These are phyloP conservation scores for Xiphias gladius DNA, from an alignment of 2,113 vertebrate species.

Conservation along the genomic window DNA sequence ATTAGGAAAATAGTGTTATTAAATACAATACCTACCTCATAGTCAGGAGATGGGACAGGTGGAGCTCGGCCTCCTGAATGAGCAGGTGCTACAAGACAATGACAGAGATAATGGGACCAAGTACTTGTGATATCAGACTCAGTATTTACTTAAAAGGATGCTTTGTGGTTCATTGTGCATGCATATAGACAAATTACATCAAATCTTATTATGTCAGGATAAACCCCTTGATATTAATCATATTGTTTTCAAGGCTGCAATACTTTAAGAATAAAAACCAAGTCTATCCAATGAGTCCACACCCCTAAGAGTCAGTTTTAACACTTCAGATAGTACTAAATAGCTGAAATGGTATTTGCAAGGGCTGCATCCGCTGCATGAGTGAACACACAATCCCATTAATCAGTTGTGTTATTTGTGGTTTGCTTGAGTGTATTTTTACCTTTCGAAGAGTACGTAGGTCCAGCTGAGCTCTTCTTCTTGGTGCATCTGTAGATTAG, in stretches of 20 bases:
- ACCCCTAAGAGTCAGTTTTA: not conserved
- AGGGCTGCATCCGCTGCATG: not conserved
- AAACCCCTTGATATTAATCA: not conserved
- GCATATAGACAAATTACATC: no score
- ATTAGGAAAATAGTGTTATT: not conserved
- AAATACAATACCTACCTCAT: conserved; percentile 67
- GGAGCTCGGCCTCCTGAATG: conserved; percentile 1
- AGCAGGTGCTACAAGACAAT: conserved; percentile 34
- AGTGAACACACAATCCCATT: not conserved
- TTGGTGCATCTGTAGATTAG: conserved; percentile 62
- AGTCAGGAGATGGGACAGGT: conserved; percentile 46
- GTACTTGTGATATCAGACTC: not conserved
- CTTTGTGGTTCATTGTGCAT: not conserved
- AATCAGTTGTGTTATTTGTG: not conserved
- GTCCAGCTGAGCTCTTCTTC: not conserved
- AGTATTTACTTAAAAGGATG: not conserved
- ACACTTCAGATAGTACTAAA: not conserved
- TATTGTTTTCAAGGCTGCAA: not conserved
- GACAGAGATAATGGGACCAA: not conserved
- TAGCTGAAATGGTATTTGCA: not conserved
- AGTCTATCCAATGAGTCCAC: not conserved
- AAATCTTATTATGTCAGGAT: not conserved
- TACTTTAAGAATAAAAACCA: not conserved
- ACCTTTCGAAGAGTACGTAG: not conserved
- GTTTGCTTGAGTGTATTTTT: rapidly evolving